phyloP scores from a whole-genome alignment of 2,113 vertebrate genomes.

The Synodontis membranacea region DNA sequence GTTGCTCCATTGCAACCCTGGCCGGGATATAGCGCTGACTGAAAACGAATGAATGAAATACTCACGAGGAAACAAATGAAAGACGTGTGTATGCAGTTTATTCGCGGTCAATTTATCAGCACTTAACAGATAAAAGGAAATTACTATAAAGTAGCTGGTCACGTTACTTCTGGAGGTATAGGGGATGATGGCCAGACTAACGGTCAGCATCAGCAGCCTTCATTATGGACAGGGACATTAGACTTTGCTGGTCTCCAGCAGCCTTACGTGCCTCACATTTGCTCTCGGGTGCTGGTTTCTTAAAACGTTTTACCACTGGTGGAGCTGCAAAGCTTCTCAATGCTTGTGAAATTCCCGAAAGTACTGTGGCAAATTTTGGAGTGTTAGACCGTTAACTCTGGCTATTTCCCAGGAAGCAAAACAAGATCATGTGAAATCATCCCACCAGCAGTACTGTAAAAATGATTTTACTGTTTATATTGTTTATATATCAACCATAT shows the following conservation, averaged over 20 bases:
- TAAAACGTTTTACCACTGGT: neutral
- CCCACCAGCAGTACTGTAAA: neutral
- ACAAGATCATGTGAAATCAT: neutral
- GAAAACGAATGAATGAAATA: neutral
- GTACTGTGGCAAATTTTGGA: neutral
- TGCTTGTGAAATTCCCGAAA: conserved; percentile 13
- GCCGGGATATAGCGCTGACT: neutral
- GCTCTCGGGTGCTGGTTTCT: neutral
- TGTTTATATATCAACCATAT: conserved; percentile 17
- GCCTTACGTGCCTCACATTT: neutral
- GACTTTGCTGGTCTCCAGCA: neutral
- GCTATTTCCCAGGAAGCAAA: neutral
- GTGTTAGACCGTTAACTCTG: neutral
- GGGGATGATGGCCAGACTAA: neutral
- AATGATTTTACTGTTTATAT: neutral
- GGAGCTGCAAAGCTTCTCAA: neutral
- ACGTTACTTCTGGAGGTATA: neutral
- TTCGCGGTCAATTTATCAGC: neutral
- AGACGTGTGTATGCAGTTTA: neutral
- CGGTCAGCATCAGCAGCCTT: neutral
- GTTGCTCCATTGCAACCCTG: neutral
- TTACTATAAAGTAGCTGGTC: neutral
- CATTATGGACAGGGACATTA: neutral
- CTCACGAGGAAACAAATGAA: neutral
- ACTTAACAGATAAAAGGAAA: neutral